Conservation (phyloP, 2,113 vertebrate genomes). For the Verasper variegatus region DNA sequence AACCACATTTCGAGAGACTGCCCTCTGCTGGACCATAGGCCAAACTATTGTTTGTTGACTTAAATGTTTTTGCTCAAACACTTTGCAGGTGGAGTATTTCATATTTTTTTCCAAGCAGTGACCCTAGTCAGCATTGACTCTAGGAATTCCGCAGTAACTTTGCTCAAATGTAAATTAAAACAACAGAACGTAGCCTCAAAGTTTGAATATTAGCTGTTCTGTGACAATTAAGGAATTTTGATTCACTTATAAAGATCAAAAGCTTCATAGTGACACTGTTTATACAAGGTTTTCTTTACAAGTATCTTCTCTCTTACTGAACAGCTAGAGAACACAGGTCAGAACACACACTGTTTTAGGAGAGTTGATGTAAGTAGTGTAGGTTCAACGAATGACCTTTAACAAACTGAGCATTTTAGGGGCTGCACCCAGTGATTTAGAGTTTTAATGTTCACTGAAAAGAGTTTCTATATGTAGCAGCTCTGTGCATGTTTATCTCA, state of each 20-base stretch:
- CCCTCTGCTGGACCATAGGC: not conserved
- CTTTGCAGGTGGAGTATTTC: too few species aligned
- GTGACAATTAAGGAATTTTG: not conserved
- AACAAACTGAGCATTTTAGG: constrained; percentile 19
- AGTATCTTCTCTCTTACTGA: not conserved
- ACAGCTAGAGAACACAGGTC: not conserved
- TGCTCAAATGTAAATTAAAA: too few species aligned
- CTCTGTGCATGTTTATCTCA: constrained; percentile 1
- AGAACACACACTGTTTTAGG: not conserved
- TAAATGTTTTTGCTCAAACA: not conserved
- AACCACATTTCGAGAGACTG: too few species aligned
- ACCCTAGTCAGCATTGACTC: too few species aligned
- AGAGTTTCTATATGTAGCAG: constrained; percentile 12
- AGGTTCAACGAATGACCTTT: not conserved
- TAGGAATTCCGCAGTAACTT: too few species aligned
- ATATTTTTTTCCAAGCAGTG: too few species aligned
- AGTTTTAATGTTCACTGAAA: constrained; percentile 4
- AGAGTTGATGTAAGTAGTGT: not conserved
- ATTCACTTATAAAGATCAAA: not conserved
- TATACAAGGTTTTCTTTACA: too few species aligned
- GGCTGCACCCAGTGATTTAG: not conserved
- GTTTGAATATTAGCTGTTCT: too few species aligned
- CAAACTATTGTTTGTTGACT: not conserved
- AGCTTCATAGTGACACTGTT: too few species aligned
- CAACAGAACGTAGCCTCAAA: too few species aligned